Evolutionary conservation across 2,888 invertebrate genomes (phyloP), one percentile per base, ranked within the genome.

Genomic region (Ptilodon capucinus): DNA sequence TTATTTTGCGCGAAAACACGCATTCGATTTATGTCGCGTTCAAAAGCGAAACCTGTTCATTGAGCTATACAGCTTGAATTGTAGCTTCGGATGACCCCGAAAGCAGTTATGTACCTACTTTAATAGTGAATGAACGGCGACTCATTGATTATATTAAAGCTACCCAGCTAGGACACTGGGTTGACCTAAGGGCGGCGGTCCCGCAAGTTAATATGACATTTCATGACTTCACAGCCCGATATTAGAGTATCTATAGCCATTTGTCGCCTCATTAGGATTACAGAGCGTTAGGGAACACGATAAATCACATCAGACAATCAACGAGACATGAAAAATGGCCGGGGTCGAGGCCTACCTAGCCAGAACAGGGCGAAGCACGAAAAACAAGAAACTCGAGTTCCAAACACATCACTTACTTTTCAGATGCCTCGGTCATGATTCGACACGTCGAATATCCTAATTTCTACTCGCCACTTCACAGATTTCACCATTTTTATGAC

Each of bases 401-500:
- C 70, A 77, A 72, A 60, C 64, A 71, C 73, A 74, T 57, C 83
- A 94, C 95, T 95, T 92, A 96, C 96, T 95, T 95, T 93, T 96
- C 96, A 95, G 94, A 95, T 94, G 94, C 94, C 94, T 96, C 96
- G 95, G 95, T 96, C 96, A 96, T 96, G 95, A 92, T 96, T 95
- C 92, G 94, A 94, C 91, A 93, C 94, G 93, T 93, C 93, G 93
- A 94, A 94, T 94, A 94, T 93, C 93, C 94, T 95, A 96, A 94
- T 95, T 93, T 93, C 94, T 93, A 93, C 93, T 94, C 93, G 94
- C 94, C 93, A 93, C 93, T 93, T 93, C 93, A 93, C 94, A 93
- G 93, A 93, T 93, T 94, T 94, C 94, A 94, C 93, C 95, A 95
- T 95, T 95, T 94, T 95, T 94, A 93, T 92, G 92, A 94, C 94